Evolutionary conservation across 1,140 invertebrate species (phyloP).

Genomic region (Phenacoccus solenopsis): DNA sequence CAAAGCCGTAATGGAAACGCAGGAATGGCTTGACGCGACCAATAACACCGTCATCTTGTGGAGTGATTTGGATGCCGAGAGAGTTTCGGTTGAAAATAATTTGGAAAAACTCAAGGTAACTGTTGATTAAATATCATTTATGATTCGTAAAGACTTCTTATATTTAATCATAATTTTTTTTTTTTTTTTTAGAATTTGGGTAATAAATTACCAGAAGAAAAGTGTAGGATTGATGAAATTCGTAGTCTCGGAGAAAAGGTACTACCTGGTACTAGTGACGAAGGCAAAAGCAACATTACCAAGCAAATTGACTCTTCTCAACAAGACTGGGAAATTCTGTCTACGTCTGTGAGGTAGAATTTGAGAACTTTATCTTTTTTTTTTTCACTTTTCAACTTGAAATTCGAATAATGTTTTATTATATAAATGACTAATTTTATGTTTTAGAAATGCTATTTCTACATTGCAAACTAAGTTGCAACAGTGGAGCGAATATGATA

Average conservation of each 20-base stretch:
- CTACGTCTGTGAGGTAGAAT: conserved; percentile 49
- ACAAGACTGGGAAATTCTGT: conserved; percentile 77
- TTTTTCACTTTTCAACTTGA: neutral
- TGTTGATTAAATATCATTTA: conserved; percentile 14
- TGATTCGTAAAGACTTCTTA: neutral
- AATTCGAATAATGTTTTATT: neutral
- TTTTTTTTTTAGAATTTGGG: conserved; percentile 53
- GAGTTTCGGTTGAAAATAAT: conserved; percentile 78
- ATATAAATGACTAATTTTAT: neutral
- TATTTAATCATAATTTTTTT: conserved; percentile 19
- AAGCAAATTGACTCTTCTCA: conserved; percentile 74
- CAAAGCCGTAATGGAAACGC: conserved; percentile 73
- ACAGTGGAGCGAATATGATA: conserved; percentile 84
- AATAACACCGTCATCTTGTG: conserved; percentile 72
- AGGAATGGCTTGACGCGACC: conserved; percentile 84
- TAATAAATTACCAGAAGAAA: conserved; percentile 68
- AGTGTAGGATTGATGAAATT: conserved; percentile 65
- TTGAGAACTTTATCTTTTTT: neutral
- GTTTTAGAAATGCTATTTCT: conserved; percentile 51
- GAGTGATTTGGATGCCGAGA: conserved; percentile 73
- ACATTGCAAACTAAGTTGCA: conserved; percentile 65
- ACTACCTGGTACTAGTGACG: conserved; percentile 70
- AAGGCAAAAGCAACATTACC: conserved; percentile 71
- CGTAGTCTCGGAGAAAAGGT: conserved; percentile 74
- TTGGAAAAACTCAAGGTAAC: conserved; percentile 70